Base-by-base conservation (phyloP, 2,888 invertebrate species). In the Machimus rusticus region DNA sequence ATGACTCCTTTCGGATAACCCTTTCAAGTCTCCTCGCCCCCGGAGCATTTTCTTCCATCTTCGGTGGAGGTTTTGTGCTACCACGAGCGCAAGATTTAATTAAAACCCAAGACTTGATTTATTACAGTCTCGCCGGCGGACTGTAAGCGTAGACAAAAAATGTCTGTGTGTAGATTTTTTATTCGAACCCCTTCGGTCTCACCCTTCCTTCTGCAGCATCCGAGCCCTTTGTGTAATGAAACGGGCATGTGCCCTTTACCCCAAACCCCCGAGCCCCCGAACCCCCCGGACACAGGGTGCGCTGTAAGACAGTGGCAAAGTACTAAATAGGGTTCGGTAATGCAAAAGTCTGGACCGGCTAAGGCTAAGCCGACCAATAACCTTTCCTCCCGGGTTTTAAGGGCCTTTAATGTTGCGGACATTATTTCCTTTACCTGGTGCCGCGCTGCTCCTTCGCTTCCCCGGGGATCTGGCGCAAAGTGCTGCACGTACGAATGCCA, bases 51-150 rank as follows among this genome's bases (percentile, higher is more conserved):
- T 77, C 37, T 76, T 74, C 87, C 87, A 87, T 85, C 88, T 86
- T 88, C 51, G 74, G 76, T 28, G 81, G 79, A 87, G 88, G 87
- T 88, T 87, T 88, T 74, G 79, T 66, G 88, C 91, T 90, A 92
- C 92, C 92, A 92, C 92, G 92, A 92, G 91, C 92, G 91, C 92
- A 92, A 92, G 92, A 93, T 93, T 93, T 93, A 93, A 93, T 93
- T 93, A 93, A 90, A 93, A 92, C 92, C 92, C 92, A 92, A 91
- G 92, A 92, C 92, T 93, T 93, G 93, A 93, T 93, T 92, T 93
- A 93, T 92, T 92, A 91, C 87, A 88, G 87, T 89, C 89, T 88
- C 87, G 86, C 88, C 82, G 77, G 66, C 85, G 87, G 87, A 84
- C 84, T 84, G 19, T 74, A 66, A 66, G 23, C 43, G 66, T 74